Conservation (phyloP, 2,888 invertebrate genomes). For the Scaptomyza polygonia region DNA sequence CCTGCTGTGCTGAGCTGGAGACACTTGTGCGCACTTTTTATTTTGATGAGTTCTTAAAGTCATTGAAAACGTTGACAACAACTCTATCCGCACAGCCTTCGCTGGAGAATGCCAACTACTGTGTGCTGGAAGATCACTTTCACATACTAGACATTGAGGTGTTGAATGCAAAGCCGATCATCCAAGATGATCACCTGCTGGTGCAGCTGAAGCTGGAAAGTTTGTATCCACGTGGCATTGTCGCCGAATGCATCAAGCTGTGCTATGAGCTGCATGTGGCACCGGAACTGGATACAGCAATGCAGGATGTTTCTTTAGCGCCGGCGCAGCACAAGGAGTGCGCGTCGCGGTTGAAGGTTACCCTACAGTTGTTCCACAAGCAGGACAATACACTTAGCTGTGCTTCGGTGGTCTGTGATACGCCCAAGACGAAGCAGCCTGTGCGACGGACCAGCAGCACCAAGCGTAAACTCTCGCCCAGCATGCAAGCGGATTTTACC, state of each 20-base stretch:
- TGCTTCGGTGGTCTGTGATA: slow-evolving; percentile 90
- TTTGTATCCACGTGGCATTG: slow-evolving; percentile 88
- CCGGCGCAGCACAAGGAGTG: slow-evolving; percentile 59
- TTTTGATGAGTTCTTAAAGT: slow-evolving; percentile 92
- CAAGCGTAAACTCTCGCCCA: slow-evolving; percentile 88
- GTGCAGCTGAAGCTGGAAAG: slow-evolving; percentile 86
- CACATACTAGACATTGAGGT: slow-evolving; percentile 83
- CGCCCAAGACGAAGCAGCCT: slow-evolving; percentile 86
- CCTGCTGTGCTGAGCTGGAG: slow-evolving; percentile 90
- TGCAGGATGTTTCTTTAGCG: slow-evolving; percentile 46
- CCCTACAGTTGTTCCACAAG: slow-evolving; percentile 90
- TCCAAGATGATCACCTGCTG: slow-evolving; percentile 86
- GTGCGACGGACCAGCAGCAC: slow-evolving; percentile 90
- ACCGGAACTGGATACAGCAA: slow-evolving; percentile 47
- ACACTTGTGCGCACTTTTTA: slow-evolving; percentile 90
- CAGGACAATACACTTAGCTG: slow-evolving; percentile 92
- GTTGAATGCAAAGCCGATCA: slow-evolving; percentile 80
- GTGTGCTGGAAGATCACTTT: slow-evolving; percentile 85
- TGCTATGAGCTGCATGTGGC: slow-evolving; percentile 87
- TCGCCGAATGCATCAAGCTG: slow-evolving; percentile 87
- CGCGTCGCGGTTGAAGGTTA: slow-evolving; percentile 85
- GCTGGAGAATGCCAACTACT: slow-evolving; percentile 82
- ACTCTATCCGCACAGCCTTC: slow-evolving; percentile 79
- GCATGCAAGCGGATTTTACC: slow-evolving; percentile 88
- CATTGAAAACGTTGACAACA: slow-evolving; percentile 84